A percentile compares a stretch with the other conserved stretches of the same genome.
Evolutionary conservation across 2,113 vertebrate genomes (phyloP).

Genomic region (Bungarus multicinctus): DNA sequence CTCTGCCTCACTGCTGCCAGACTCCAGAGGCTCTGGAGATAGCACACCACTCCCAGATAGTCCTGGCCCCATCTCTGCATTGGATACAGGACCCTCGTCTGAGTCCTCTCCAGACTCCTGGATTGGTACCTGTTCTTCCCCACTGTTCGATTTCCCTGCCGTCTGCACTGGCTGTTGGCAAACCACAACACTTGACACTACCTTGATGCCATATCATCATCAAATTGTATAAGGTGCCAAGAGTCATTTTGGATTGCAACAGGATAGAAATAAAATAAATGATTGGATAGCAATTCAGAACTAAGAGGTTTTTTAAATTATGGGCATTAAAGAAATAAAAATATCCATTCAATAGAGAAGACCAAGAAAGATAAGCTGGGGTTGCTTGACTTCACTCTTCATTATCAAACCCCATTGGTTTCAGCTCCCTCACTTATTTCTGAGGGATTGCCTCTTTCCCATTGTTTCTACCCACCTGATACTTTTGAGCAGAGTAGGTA

Average conservation of each 20-base stretch:
- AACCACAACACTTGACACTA: neutral
- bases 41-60: too few relatives aligned
- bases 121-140: too few relatives aligned
- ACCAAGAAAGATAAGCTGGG: neutral
- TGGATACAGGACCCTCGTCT: too few relatives aligned
- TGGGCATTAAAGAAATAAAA: neutral
- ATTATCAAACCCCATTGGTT: neutral
- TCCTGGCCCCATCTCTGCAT: too few relatives aligned
- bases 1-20: too few relatives aligned
- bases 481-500: neutral
- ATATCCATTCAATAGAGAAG: neutral
- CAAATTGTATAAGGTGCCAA: neutral
- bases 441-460: neutral
- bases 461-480: neutral
- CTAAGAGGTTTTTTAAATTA: neutral
- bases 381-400: neutral
- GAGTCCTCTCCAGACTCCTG: too few relatives aligned
- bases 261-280: neutral
- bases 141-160: too few relatives aligned
- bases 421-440: neutral
- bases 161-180: too few relatives aligned
- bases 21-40: too few relatives aligned
- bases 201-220: neutral
- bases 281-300: neutral
- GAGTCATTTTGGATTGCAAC: neutral